Conservation (phyloP, 2,113 vertebrate species). For the Gnathonemus longibarbis region DNA sequence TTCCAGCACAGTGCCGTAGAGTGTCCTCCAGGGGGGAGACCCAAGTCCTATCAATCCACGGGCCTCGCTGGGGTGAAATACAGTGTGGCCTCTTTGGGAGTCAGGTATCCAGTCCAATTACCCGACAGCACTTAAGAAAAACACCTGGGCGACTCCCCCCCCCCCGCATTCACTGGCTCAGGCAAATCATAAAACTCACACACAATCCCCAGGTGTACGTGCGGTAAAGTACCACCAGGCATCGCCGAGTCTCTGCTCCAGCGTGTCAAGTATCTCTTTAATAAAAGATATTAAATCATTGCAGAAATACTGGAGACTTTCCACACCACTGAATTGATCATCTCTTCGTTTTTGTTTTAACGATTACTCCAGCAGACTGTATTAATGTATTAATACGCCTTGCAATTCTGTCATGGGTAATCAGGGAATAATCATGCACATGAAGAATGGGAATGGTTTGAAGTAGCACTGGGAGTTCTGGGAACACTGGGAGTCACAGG, state of each 20-base stretch:
- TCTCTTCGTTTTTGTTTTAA: background rate
- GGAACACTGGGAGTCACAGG: background rate
- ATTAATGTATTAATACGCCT: background rate
- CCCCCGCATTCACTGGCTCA: background rate
- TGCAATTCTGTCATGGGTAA: background rate
- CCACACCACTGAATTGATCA: background rate
- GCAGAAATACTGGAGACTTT: background rate
- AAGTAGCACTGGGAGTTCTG: background rate
- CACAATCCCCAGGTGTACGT: background rate
- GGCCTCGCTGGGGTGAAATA: background rate
- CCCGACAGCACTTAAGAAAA: background rate
- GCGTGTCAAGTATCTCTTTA: background rate
- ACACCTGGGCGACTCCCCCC: background rate
- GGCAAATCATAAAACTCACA: background rate
- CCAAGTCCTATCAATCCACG: background rate
- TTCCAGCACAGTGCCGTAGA: background rate
- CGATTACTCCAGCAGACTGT: background rate
- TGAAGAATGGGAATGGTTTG: background rate
- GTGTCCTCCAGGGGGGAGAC: background rate
- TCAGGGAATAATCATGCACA: background rate
- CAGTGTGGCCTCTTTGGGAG: background rate
- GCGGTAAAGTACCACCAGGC: background rate
- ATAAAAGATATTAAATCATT: background rate
- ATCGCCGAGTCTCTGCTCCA: background rate
- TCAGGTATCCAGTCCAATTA: background rate